These are phyloP conservation scores for Bembecia ichneumoniformis DNA, from an alignment of 2,888 invertebrate genomes.

Conservation along the genomic window DNA sequence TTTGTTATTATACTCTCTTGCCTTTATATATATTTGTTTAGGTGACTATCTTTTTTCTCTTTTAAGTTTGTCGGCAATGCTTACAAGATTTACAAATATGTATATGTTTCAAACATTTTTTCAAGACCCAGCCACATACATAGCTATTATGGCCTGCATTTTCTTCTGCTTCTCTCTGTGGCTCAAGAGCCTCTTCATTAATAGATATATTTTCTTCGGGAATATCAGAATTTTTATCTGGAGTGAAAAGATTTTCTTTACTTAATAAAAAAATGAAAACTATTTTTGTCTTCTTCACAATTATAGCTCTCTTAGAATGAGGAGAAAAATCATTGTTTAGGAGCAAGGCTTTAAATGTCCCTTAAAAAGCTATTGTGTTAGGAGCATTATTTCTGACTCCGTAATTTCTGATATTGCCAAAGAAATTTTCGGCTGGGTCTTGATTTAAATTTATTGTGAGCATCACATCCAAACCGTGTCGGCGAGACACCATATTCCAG, in stretches of 20 bases:
- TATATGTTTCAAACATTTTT: background rate
- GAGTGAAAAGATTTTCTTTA: background rate
- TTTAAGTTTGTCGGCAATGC: background rate
- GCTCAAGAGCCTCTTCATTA: background rate
- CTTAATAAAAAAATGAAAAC: background rate
- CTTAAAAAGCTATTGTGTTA: background rate
- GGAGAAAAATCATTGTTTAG: background rate
- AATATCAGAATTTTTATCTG: background rate
- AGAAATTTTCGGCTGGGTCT: background rate
- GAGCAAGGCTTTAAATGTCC: background rate
- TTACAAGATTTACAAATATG: background rate
- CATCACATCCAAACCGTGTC: background rate
- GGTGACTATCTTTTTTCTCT: background rate
- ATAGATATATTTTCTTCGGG: background rate
- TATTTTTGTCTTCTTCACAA: background rate
- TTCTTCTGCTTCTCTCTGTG: background rate
- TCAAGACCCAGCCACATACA: background rate
- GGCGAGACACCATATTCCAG: conserved; percentile 5
- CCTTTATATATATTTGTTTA: background rate
- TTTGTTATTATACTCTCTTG: background rate
- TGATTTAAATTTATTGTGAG: background rate
- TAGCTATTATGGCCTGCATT: background rate
- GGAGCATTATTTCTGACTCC: background rate
- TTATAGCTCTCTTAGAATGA: background rate
- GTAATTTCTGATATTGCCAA: background rate